Percentiles rank a stretch among this genome's conserved stretches.
Conservation (phyloP, 2,113 vertebrate species). For the Amphiprion percula region DNA sequence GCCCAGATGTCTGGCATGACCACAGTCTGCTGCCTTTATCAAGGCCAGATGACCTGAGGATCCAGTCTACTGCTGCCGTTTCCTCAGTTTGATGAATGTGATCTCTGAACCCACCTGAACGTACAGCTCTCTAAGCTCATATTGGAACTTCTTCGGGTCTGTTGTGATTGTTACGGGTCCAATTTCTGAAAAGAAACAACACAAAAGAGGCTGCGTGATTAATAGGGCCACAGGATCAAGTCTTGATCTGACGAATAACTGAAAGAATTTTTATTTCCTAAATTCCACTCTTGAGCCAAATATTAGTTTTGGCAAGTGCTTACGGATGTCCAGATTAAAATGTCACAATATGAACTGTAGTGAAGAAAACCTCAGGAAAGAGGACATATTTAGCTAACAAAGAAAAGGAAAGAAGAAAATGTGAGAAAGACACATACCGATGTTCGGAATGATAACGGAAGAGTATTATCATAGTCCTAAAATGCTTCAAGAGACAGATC, state of each 20-base stretch:
- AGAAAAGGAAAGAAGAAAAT: constrained; percentile 19
- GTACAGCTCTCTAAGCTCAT: constrained; percentile 96
- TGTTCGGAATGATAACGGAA: background rate
- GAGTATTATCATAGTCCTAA: background rate
- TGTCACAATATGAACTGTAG: constrained; percentile 57
- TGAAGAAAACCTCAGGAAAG: constrained; percentile 51
- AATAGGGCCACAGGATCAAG: constrained; percentile 33
- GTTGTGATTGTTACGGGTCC: constrained; percentile 98
- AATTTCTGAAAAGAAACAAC: constrained; percentile 89
- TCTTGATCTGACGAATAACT: constrained; percentile 50
- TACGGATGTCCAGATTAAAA: constrained; percentile 65
- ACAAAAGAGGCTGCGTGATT: constrained; percentile 51
- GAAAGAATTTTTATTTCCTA: constrained; percentile 48
- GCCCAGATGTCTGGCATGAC: constrained; percentile 30
- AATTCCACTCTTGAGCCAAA: constrained; percentile 57
- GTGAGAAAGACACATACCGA: constrained; percentile 3
- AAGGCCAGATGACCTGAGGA: constrained; percentile 47
- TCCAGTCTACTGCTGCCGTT: constrained; percentile 17
- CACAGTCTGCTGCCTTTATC: constrained; percentile 36
- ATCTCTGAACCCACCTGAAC: constrained; percentile 91
- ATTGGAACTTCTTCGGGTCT: constrained; percentile 98
- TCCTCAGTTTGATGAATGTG: constrained; percentile 9
- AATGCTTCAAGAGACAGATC: constrained; percentile 2
- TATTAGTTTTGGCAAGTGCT: constrained; percentile 71
- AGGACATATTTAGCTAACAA: constrained; percentile 38